Conservation (phyloP, 2,797 vertebrate species). For the Masticophis lateralis region DNA sequence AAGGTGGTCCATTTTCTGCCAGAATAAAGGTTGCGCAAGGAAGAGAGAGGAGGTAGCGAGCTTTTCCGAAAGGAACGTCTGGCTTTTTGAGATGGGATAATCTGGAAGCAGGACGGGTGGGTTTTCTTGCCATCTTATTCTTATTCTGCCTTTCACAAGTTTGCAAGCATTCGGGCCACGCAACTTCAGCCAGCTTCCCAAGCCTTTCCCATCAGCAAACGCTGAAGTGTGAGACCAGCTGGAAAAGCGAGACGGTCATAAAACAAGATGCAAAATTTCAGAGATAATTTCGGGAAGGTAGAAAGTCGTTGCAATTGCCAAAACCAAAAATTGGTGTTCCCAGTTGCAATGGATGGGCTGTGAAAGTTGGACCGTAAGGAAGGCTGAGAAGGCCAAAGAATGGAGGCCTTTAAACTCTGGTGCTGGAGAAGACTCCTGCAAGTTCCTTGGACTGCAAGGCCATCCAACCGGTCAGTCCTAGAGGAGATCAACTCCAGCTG, state of each 20-base stretch:
- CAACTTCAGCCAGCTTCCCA: not conserved
- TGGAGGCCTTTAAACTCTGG: too few relatives aligned
- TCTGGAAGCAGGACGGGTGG: not conserved
- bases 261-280: not conserved
- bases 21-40: not conserved
- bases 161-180: not conserved
- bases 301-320: not conserved
- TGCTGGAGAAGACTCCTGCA: too few relatives aligned
- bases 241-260: not conserved
- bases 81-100: not conserved
- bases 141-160: not conserved
- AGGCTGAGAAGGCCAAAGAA: too few relatives aligned
- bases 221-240: not conserved
- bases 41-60: too few relatives aligned
- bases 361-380: too few relatives aligned
- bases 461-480: too few relatives aligned
- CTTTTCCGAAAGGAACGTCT: not conserved
- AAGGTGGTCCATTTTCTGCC: not conserved
- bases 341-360: too few relatives aligned
- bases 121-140: not conserved
- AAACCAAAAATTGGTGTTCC: too few relatives aligned
- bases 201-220: not conserved
- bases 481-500: too few relatives aligned
- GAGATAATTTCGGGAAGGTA: not conserved
- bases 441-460: too few relatives aligned